Percentiles rank a stretch among this genome's conserved stretches.
Conservation (phyloP, 2,797 vertebrate genomes). For the Triplophysa bombifrons region DNA sequence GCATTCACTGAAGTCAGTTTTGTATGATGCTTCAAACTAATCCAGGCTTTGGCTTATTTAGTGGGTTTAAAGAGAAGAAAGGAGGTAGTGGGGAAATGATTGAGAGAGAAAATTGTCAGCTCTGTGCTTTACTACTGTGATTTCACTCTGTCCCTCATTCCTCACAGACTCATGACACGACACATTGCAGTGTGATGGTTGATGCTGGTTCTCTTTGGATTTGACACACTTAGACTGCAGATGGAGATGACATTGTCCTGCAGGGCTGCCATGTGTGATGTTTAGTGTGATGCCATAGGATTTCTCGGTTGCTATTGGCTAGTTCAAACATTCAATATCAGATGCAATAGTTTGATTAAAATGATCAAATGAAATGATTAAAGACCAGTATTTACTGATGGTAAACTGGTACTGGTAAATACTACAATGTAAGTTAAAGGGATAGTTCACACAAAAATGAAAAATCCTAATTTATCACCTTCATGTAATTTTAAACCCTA, state of each 20-base stretch:
- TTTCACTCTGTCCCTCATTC: slow-evolving; percentile 19
- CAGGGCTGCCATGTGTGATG: slow-evolving; percentile 20
- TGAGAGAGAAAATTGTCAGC: not conserved
- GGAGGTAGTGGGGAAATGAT: not conserved
- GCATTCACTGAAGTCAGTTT: slow-evolving; percentile 19
- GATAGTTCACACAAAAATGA: no score
- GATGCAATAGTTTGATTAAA: not conserved
- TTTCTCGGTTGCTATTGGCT: not conserved
- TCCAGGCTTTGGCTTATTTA: slow-evolving; percentile 25
- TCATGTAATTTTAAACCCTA: no score
- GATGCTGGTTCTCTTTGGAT: slow-evolving; percentile 5
- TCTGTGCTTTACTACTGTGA: slow-evolving; percentile 16
- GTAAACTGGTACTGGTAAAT: not conserved
- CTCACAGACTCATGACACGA: not conserved
- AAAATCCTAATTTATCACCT: no score
- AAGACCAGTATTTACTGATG: not conserved
- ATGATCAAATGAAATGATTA: not conserved
- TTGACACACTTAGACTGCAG: not conserved
- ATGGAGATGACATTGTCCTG: not conserved
- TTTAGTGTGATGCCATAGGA: slow-evolving; percentile 3
- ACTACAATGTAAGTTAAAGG: no score
- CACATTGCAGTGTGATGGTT: not conserved
- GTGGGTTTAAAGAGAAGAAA: slow-evolving; percentile 1
- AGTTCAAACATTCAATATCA: not conserved
- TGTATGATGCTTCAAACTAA: slow-evolving; percentile 10